phyloP scores from a whole-genome alignment of 35 echinoderm and acorn worm genomes.

The Antedon bifida region DNA sequence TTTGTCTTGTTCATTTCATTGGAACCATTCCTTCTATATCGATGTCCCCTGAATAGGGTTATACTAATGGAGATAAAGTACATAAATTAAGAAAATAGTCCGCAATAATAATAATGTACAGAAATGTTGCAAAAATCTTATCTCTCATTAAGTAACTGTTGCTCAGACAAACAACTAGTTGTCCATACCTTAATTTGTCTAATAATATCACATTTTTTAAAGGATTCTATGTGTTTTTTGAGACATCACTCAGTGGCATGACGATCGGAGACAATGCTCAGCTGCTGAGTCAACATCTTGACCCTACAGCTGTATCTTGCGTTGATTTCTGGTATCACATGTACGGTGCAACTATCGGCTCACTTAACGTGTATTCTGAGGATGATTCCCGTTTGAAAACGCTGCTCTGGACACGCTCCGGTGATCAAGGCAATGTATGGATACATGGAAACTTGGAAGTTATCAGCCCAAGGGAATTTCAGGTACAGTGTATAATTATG shows the following conservation, averaged over 20 bases:
- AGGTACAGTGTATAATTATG: slow-evolving; percentile 9
- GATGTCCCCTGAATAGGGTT: too few relatives aligned
- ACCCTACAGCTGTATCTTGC: slow-evolving; percentile 10
- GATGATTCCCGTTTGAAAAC: slow-evolving; percentile 9
- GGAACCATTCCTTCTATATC: too few relatives aligned
- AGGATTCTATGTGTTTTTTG: slow-evolving; percentile 35
- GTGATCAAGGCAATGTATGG: slow-evolving; percentile 54
- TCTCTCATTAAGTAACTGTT: too few relatives aligned
- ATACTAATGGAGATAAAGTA: too few relatives aligned
- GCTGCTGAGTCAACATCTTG: slow-evolving; percentile 35
- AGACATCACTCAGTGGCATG: slow-evolving; percentile 5
- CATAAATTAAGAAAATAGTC: too few relatives aligned
- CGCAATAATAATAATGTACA: too few relatives aligned
- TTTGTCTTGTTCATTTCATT: too few relatives aligned
- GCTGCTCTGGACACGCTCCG: slow-evolving; percentile 27
- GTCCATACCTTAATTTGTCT: too few relatives aligned
- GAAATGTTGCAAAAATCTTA: too few relatives aligned
- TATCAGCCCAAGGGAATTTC: slow-evolving; percentile 15
- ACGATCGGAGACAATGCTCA: not conserved
- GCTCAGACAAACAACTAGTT: too few relatives aligned
- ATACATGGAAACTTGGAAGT: slow-evolving; percentile 18
- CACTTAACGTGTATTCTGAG: slow-evolving; percentile 26
- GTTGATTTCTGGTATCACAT: slow-evolving; percentile 37
- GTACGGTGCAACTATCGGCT: slow-evolving; percentile 34
- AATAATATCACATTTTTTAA: not conserved